Conservation (phyloP, 2,797 vertebrate species). For the Serranus cabrilla region DNA sequence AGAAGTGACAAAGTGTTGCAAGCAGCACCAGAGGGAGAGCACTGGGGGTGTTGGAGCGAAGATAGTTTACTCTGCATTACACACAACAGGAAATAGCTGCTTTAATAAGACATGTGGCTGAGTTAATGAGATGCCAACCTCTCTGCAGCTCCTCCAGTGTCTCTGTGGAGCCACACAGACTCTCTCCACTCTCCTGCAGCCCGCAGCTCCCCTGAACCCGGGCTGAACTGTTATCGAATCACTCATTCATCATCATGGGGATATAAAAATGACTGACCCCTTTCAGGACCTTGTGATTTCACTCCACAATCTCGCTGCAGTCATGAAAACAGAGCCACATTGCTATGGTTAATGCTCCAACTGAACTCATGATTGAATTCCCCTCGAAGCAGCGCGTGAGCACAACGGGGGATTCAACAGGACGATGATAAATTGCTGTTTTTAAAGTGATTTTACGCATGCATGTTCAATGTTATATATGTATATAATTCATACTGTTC, state of each 20-base stretch:
- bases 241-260: constrained; percentile 31
- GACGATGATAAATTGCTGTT: constrained; percentile 24
- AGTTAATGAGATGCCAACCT: constrained; percentile 74
- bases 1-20: constrained; percentile 8
- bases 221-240: constrained; percentile 41
- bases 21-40: constrained; percentile 31
- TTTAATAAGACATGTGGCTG: constrained; percentile 78
- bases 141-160: constrained; percentile 62
- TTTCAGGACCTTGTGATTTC: constrained; percentile 45
- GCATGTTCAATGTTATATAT: constrained; percentile 24
- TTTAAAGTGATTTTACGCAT: constrained; percentile 33
- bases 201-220: constrained; percentile 39
- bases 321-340: constrained; percentile 28
- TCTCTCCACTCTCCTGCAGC: constrained; percentile 14
- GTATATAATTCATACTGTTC: background rate
- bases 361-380: constrained; percentile 41
- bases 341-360: constrained; percentile 13
- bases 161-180: constrained; percentile 54
- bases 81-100: constrained; percentile 80
- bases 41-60: constrained; percentile 21
- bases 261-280: constrained; percentile 39
- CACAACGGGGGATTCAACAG: constrained; percentile 37
- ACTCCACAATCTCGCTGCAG: constrained; percentile 48
- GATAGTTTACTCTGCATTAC: constrained; percentile 56
- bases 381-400: constrained; percentile 27